Percentiles rank a stretch among this genome's conserved stretches.
phyloP scores from a whole-genome alignment of 2,888 invertebrate species.

The Rotaria sp. region DNA sequence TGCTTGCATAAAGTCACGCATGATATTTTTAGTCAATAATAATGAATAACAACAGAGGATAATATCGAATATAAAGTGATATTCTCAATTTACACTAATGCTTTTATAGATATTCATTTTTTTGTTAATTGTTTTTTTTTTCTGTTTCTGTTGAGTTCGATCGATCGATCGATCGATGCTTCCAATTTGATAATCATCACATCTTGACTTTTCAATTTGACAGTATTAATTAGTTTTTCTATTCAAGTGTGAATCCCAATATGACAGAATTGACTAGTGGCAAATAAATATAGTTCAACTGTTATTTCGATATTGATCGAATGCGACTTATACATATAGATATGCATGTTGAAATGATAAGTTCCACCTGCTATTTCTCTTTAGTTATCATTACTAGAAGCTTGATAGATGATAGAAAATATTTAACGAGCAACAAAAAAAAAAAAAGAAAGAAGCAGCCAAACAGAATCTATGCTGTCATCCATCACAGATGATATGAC shows the following conservation, averaged over 20 bases:
- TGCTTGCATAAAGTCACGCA: neutral
- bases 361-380: neutral
- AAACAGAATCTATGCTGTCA: neutral
- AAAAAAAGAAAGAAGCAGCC: neutral
- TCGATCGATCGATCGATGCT: neutral
- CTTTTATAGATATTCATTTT: neutral
- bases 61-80: neutral
- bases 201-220: neutral
- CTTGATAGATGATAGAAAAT: neutral
- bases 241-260: conserved; percentile 14
- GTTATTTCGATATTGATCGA: neutral
- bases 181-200: neutral
- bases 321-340: neutral
- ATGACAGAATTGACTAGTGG: neutral
- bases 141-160: neutral
- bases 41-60: no score
- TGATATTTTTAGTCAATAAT: neutral
- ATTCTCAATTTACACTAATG: conserved; percentile 2
- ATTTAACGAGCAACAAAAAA: neutral
- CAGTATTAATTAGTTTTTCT: conserved; percentile 11
- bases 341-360: neutral
- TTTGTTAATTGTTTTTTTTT: neutral
- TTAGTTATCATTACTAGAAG: neutral
- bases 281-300: neutral
- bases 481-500: neutral